A percentile compares a stretch with the other conserved stretches of the same genome.
These are phyloP conservation scores for Volucella inflata DNA, from an alignment of 2,888 invertebrate species.

Conservation along the genomic window DNA sequence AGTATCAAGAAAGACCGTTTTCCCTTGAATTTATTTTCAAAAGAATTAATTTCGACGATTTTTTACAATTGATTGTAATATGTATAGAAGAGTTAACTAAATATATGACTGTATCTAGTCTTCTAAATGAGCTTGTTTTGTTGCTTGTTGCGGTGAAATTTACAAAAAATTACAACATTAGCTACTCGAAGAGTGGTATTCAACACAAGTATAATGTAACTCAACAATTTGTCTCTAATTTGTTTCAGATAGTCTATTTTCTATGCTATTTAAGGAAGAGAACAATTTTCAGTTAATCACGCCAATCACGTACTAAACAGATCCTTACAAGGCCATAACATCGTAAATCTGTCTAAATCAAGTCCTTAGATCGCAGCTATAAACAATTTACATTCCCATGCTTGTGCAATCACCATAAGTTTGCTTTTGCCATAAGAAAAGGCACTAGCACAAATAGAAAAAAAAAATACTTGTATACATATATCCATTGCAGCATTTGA, in stretches of 20 bases:
- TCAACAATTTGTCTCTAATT: constrained; percentile 28
- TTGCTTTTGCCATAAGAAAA: neutral
- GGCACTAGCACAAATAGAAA: neutral
- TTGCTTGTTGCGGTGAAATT: neutral
- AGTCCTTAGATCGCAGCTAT: constrained; percentile 63
- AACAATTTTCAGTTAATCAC: constrained; percentile 59
- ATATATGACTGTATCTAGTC: too few species aligned
- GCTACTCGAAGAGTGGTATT: constrained; percentile 4
- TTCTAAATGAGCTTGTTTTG: too few species aligned
- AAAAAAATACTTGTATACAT: neutral
- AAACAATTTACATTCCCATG: constrained; percentile 69
- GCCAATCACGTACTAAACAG: constrained; percentile 67
- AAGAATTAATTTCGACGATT: too few species aligned
- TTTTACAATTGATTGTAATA: too few species aligned
- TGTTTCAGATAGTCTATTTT: neutral
- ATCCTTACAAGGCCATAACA: constrained; percentile 62
- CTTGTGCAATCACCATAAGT: constrained; percentile 71
- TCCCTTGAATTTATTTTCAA: too few species aligned
- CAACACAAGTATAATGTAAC: neutral
- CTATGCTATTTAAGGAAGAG: constrained; percentile 6
- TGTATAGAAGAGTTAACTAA: too few species aligned
- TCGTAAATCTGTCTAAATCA: constrained; percentile 71
- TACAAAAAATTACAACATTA: constrained; percentile 3
- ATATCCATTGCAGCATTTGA: constrained; percentile 53
- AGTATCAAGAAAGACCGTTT: too few species aligned